Percentiles rank a stretch among this genome's conserved stretches.
Conservation (phyloP, 2,888 invertebrate genomes). For the Diarsia mendica region DNA sequence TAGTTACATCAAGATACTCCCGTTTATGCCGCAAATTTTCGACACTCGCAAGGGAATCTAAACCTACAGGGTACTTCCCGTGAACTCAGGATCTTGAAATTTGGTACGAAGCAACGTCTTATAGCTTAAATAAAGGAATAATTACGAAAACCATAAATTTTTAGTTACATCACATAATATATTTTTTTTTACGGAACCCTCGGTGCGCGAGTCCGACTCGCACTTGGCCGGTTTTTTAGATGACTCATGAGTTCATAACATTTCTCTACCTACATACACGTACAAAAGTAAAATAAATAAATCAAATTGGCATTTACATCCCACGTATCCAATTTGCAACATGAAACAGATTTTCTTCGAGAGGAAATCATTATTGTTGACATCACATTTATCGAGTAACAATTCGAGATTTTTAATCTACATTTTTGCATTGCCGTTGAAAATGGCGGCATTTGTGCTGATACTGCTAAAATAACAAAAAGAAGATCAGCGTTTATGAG, state of each 20-base stretch:
- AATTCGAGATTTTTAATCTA: constrained; percentile 45
- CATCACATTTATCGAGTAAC: constrained; percentile 43
- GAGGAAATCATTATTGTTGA: constrained; percentile 46
- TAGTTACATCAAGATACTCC: too few species aligned
- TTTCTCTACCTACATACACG: constrained; percentile 12
- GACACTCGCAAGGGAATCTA: too few species aligned
- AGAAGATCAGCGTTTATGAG: constrained; percentile 56
- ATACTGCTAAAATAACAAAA: constrained; percentile 60
- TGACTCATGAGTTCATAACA: not conserved
- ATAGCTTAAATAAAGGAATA: too few species aligned
- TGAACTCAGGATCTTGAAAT: too few species aligned
- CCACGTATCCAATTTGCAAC: constrained; percentile 49
- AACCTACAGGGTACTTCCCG: too few species aligned
- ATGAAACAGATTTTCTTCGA: constrained; percentile 31
- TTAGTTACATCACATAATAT: too few species aligned
- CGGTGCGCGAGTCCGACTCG: too few species aligned
- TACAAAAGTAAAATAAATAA: constrained; percentile 40
- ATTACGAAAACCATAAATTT: too few species aligned
- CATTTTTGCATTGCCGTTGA: constrained; percentile 42
- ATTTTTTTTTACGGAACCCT: too few species aligned
- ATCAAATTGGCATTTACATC: constrained; percentile 51
- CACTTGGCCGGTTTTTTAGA: too few species aligned
- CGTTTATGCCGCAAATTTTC: too few species aligned
- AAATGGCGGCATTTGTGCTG: constrained; percentile 47
- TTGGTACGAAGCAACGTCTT: too few species aligned